Evolutionary conservation across 2,797 vertebrate genomes (phyloP), one percentile per base, ranked within the genome.

Genomic region (Neopelma chrysocephalum): DNA sequence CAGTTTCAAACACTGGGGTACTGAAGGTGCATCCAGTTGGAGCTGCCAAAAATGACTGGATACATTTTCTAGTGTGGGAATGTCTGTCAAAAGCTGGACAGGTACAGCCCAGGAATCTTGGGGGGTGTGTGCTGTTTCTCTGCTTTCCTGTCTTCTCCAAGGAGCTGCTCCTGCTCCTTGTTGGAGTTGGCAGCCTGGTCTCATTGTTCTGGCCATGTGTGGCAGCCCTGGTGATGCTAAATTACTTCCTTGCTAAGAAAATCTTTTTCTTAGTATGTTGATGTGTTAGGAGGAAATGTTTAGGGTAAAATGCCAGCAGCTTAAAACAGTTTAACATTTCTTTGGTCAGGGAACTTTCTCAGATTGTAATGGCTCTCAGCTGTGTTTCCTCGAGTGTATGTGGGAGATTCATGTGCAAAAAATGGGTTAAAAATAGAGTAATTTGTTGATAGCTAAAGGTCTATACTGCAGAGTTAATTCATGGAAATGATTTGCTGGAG

Each of bases 61-160:
- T 75, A 3, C 10, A 2, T 79, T 81, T 72, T 53, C 27, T 60
- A 10, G 34, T 22, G 10, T 19, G 31, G 42, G 58, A 64, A 16
- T n/a, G n/a, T 29, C 43, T 62, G 22, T 79, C 45, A 38, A 1
- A n/a, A 56, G 40, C 40, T 40, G 54, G 40, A 36, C 25, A 31
- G 27, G 25, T 69, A 6, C 25, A 31, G 12, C 40, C 27, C 31
- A 12, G 53, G 40, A 40, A 23, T 15, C 73, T 42, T 36, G 12
- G 2, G 1, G 0, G 0, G 2, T 6, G 3, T 13, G 22, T 15
- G 13, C 38, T 8, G 0, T 50, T 70, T 32, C 23, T 86, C 20
- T 71, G 40, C 16, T 72, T 58, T 43, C 48, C 3, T 61, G 25
- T 42, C 75, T 58, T 11, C 2, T 69, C 38, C 18, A 22, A 23